Base-by-base conservation (phyloP, 2,113 vertebrate species). In the Origma solitaria region DNA sequence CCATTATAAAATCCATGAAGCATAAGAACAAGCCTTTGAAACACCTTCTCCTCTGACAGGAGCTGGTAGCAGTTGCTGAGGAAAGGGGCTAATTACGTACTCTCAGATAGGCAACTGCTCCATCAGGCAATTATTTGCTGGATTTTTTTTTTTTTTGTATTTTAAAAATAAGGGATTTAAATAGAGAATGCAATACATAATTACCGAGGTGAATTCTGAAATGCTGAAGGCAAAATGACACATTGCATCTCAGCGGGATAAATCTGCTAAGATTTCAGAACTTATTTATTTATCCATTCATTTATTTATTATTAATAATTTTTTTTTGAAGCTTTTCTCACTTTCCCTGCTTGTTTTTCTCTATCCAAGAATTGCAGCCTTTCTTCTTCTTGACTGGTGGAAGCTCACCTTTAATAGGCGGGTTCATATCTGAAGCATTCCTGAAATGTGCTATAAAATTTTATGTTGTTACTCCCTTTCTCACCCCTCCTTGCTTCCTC, bases 301-400 rank as follows among this genome's bases (percentile, higher is more conserved):
- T 62, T 79, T 70, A 70, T 70, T 62, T 79, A 30, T 30, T n/a
- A 54, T 79, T 47, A 87, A 53, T 60, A 68, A 68, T 35, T 35
- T 83, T 60, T 79, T 73, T 64, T 68, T 76, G 81, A 87, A 82
- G 22, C 11, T 18, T 15, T 38, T 84, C 50, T 68, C 30, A 31
- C 88, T 76, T 85, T 50, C 37, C 11, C 17, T 58, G 50, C 33
- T 42, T 62, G 40, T 68, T 50, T 49, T 64, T 70, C 50, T 16
- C 7, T 27, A 13, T n/a, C 22, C 6, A 2, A 7, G 44, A 27
- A 84, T 64, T 44, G 11, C 69, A 86, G 19, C 12, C 22, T 50
- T 82, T 76, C 44, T n/a, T 35, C 17, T 25, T 50, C 38, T 87
- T 2, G 0, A 12, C 15, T 0, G 0, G 10, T 27, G 28, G 38